Evolutionary conservation across 2,797 vertebrate genomes (phyloP), one percentile per base, ranked within the genome.

Genomic region (Knipowitschia caucasica): DNA sequence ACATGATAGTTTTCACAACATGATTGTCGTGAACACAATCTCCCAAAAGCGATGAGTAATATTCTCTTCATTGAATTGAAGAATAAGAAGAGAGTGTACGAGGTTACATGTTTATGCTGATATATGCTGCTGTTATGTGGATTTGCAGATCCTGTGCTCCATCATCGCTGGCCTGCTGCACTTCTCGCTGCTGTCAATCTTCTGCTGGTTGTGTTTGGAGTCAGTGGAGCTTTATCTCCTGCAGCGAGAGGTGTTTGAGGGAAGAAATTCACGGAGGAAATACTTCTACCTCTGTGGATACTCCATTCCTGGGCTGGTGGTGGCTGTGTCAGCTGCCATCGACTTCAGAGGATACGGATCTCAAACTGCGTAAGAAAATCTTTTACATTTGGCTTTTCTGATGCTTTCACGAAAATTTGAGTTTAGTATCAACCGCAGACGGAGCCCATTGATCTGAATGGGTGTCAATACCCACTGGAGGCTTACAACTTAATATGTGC

Each of bases 141-240:
- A 9, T 49, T 21, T 29, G 4, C 68, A 96, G 94, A 89, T 94
- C 2, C 88, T 92, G 64, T 97, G 94, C 70, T 93, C 94, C 53
- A 93, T 95, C 73, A 88, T 94, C 0, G 94, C 95, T 0, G 94
- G 93, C 46, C 78, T 96, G 62, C 88, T 97, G 71, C 95, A 96
- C 83, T 96, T 95, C 81, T 95, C 93, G 20, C 90, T 94, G 85
- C 90, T 97, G 58, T 92, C 94, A 0, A 92, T 94, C n/a, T 97
- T 96, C 83, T 95, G 92, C 68, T 97, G 95, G 95, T 86, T 96
- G 62, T 96, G 92, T 62, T 89, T 96, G 74, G 95, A 97, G 73
- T 93, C 89, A 0, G 90, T 96, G 50, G 94, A 96, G 36, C 91
- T 97, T 47, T 96, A 95, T 70, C 84, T 96, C 64, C 88, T 96